Base-by-base conservation (phyloP, 2,797 vertebrate species). In the Eulemur mongoz region DNA sequence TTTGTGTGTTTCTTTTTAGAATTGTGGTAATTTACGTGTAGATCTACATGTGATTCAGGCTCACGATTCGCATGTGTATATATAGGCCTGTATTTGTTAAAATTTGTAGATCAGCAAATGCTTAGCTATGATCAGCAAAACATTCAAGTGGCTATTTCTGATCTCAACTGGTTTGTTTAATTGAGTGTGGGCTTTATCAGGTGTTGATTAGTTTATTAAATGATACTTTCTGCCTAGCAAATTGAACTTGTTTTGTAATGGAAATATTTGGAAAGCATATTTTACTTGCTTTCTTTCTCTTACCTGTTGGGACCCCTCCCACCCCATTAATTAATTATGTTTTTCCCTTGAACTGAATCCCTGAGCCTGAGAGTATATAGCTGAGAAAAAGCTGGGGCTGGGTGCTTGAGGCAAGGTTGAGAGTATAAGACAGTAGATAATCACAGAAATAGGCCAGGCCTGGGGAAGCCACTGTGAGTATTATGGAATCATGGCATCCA, bases 1-100 rank as follows among this genome's bases (percentile, higher is more conserved):
- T 93, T 69, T 89, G 18, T 88, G 13, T 91, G 30, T 94, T 54
- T 80, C 48, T 81, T 91, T 94, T 84, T 92, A 88, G 65, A 90
- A 50, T 89, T 84, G 2, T 63, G 23, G 22, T 82, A 79, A 72
- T 88, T 91, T 91, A 86, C n/a, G 43, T 69, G 57, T 89, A 50
- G 54, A 57, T 65, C 63, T 80, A 6, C 88, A 35, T 78, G 45
- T 93, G 84, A 76, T 80, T n/a, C 30, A 30, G 35, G 32, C 32
- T 93, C n/a, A 22, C 27, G 22, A 40, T 70, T 65, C 1, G 17
- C 63, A 65, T 65, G 15, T 65, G 7, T n/a, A 65, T 17, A 32
- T 5, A 61, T 9, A 17, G 59, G 23, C 27, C 69, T 67, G 20
- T 89, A 25, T 54, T 92, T 90, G 43, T 78, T 76, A 78, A 92